Evolutionary conservation across 1,140 invertebrate species (phyloP).

Genomic region (Drosophila pruinosa): DNA sequence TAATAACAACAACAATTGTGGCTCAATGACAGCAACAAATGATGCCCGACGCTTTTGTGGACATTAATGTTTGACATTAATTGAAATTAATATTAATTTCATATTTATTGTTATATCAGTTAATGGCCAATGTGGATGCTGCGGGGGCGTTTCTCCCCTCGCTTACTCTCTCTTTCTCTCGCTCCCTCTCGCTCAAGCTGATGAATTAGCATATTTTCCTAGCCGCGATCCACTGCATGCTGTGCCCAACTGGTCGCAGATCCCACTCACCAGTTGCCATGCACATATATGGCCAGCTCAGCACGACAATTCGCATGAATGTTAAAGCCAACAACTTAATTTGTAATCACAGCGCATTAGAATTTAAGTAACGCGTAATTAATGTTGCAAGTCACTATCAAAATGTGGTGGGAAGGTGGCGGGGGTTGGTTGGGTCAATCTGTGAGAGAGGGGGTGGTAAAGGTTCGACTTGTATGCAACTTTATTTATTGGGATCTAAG

Average conservation of each 20-base stretch:
- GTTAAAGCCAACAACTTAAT: slow-evolving; percentile 81
- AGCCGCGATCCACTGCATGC: slow-evolving; percentile 39
- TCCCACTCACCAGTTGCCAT: slow-evolving; percentile 5
- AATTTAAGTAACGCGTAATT: slow-evolving; percentile 83
- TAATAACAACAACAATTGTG: slow-evolving; percentile 6
- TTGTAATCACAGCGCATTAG: slow-evolving; percentile 82
- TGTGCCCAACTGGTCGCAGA: slow-evolving; percentile 61
- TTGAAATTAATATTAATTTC: slow-evolving; percentile 83
- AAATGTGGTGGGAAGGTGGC: neutral
- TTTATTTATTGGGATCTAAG: slow-evolving; percentile 83
- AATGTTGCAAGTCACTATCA: slow-evolving; percentile 64
- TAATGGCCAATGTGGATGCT: slow-evolving; percentile 51
- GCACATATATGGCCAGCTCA: slow-evolving; percentile 41
- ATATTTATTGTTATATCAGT: slow-evolving; percentile 76
- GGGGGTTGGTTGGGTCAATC: no score
- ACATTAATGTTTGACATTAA: slow-evolving; percentile 82
- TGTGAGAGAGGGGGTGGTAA: neutral
- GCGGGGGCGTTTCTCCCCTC: slow-evolving; percentile 37
- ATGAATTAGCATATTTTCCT: slow-evolving; percentile 71
- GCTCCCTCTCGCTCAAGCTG: slow-evolving; percentile 9
- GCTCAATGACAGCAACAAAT: slow-evolving; percentile 77
- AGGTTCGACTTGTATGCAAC: slow-evolving; percentile 39
- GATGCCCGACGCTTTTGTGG: slow-evolving; percentile 79
- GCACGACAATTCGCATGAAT: slow-evolving; percentile 77
- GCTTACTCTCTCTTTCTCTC: neutral